phyloP scores from a whole-genome alignment of 1,140 invertebrate genomes.

The Bombus pascuorum region DNA sequence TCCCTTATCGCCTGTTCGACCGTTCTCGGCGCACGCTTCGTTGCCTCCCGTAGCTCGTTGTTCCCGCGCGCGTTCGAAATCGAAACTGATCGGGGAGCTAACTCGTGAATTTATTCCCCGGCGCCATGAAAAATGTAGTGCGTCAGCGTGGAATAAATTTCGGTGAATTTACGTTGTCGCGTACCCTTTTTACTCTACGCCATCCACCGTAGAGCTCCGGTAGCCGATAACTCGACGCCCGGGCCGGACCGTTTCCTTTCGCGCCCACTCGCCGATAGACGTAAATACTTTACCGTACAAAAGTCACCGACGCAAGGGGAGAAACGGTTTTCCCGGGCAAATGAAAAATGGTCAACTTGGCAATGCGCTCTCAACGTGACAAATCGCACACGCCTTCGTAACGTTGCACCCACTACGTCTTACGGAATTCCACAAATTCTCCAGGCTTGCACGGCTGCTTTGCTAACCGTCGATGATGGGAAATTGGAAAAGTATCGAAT shows the following conservation, averaged over 20 bases:
- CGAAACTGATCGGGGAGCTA: conserved; percentile 57
- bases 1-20: conserved; percentile 64
- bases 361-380: conserved; percentile 14
- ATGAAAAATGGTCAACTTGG: conserved; percentile 43
- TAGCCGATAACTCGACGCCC: conserved; percentile 33
- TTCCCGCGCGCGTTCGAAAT: conserved; percentile 52
- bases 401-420: background rate
- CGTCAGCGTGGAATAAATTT: conserved; percentile 65
- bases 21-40: conserved; percentile 39
- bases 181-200: background rate
- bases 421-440: background rate
- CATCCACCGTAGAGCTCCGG: background rate
- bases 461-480: background rate
- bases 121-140: conserved; percentile 62
- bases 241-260: conserved; percentile 22
- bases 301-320: conserved; percentile 41
- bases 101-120: conserved; percentile 59
- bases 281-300: conserved; percentile 46
- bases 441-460: background rate
- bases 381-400: conserved; percentile 6
- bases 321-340: background rate
- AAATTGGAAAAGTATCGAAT: background rate
- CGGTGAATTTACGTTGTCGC: conserved; percentile 56
- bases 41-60: conserved; percentile 37
- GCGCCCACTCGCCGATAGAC: conserved; percentile 11